Evolutionary conservation across 2,113 vertebrate genomes (phyloP), one percentile per base, ranked within the genome.

Genomic region (Rhinoderma darwinii): DNA sequence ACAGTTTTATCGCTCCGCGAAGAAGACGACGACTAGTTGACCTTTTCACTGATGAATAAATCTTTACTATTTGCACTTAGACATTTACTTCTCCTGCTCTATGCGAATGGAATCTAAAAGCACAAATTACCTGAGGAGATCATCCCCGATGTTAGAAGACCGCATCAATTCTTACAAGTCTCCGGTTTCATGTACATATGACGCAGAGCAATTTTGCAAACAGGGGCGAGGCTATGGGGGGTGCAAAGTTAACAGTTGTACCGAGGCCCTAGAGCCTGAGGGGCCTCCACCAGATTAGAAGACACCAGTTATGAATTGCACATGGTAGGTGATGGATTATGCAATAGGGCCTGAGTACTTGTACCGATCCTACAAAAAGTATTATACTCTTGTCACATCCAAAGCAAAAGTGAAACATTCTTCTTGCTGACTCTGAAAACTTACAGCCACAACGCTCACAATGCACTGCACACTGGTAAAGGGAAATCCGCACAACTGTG

Each of bases 31-130:
- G 43, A 41, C 59, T 82, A 66, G 68, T 68, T 82, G 80, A 82
- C 80, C 80, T 82, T 82, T 82, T 44, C 80, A 47, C 15, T 82
- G 61, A 68, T 66, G 80, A 61, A 70, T 39, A 39, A 66, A 63
- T 70, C 61, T 68, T 22, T 15, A 32, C 75, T 78, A 44, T 51
- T 18, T 35, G 44, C 18, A 18, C 11, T 8, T 22, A 22, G 75
- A 7, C n/a, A 50, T 76, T 76, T 50, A 30, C 22, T 50, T 15
- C 43, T 18, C 17, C 41, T 15, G 73, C 11, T 9, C 6, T 30
- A 14, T 32, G 74, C 35, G 7, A 3, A 50, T 32, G 6, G 22
- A 17, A 8, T 39, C 14, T 50, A 9, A 76, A n/a, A 15, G 14
- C 37, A 37, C 4, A 20, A 41, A 41, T 73, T 17, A 47, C 11